These are phyloP conservation scores for Cheilinus undulatus DNA, from an alignment of 2,113 vertebrate genomes.

Conservation along the genomic window DNA sequence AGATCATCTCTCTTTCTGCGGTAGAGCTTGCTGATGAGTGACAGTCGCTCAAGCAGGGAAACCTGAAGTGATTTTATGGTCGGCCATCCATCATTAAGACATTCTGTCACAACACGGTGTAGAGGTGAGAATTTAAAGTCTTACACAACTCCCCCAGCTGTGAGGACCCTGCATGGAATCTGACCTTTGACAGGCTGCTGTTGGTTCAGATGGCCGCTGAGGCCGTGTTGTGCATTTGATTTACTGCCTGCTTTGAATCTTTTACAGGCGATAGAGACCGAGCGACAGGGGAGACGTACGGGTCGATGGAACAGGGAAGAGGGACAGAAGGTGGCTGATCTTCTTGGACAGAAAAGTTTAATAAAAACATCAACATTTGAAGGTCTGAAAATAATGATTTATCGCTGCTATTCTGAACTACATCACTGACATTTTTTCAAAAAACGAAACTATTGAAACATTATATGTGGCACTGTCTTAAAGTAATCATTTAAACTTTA, in stretches of 20 bases:
- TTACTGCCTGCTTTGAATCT: slow-evolving; percentile 35
- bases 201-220: slow-evolving; percentile 63
- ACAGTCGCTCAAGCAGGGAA: neutral
- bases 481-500: too few species aligned
- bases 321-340: slow-evolving; percentile 66
- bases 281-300: slow-evolving; percentile 33
- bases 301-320: slow-evolving; percentile 76
- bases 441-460: neutral
- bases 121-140: slow-evolving; percentile 40
- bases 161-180: slow-evolving; percentile 29
- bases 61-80: slow-evolving; percentile 12
- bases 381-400: slow-evolving; percentile 42
- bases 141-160: slow-evolving; percentile 48
- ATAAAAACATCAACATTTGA: slow-evolving; percentile 66
- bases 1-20: neutral
- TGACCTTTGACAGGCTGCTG: slow-evolving; percentile 52
- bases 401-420: neutral
- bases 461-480: neutral
- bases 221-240: slow-evolving; percentile 36
- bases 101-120: slow-evolving; percentile 9
- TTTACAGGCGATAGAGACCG: slow-evolving; percentile 47
- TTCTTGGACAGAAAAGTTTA: slow-evolving; percentile 79
- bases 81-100: slow-evolving; percentile 23
- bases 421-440: neutral
- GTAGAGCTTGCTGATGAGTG: neutral